Evolutionary conservation across 2,113 vertebrate genomes (phyloP).

Genomic region (Gymnorhina tibicen): DNA sequence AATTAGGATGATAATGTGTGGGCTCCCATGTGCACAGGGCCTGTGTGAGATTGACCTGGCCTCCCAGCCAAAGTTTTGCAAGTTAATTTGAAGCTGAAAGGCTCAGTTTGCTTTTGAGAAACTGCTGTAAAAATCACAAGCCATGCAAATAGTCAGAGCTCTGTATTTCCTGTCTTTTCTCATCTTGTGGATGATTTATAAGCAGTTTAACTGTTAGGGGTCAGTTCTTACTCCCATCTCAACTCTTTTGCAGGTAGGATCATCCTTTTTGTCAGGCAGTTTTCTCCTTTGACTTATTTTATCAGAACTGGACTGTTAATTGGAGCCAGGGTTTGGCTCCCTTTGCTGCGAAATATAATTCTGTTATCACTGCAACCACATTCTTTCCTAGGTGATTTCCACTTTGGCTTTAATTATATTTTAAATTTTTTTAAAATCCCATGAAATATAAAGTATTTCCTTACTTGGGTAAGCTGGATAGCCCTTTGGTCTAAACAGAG

Average conservation of each 20-base stretch:
- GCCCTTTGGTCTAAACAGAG: conserved; percentile 57
- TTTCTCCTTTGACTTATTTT: conserved; percentile 63
- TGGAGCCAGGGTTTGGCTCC: conserved; percentile 58
- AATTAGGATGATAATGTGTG: not conserved
- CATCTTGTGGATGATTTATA: not conserved
- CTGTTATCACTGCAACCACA: conserved; percentile 75
- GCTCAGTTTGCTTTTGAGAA: not conserved
- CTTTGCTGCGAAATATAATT: conserved; percentile 69
- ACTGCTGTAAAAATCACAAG: not conserved
- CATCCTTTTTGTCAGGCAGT: conserved; percentile 30
- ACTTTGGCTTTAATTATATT: conserved; percentile 64
- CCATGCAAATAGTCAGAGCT: not conserved
- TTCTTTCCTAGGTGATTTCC: conserved; percentile 70
- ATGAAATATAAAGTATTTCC: conserved; percentile 62
- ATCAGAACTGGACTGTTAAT: conserved; percentile 65
- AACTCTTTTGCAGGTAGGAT: conserved; percentile 45
- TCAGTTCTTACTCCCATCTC: conserved; percentile 1
- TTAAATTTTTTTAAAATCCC: not conserved
- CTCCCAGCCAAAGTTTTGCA: not conserved
- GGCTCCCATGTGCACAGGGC: rapidly evolving
- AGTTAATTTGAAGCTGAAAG: not conserved
- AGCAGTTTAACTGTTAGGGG: not conserved
- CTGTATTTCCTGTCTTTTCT: not conserved
- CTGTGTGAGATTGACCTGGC: not conserved
- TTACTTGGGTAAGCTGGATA: conserved; percentile 54